Conservation (phyloP, 1,140 invertebrate genomes). For the Zaprionus africanus region DNA sequence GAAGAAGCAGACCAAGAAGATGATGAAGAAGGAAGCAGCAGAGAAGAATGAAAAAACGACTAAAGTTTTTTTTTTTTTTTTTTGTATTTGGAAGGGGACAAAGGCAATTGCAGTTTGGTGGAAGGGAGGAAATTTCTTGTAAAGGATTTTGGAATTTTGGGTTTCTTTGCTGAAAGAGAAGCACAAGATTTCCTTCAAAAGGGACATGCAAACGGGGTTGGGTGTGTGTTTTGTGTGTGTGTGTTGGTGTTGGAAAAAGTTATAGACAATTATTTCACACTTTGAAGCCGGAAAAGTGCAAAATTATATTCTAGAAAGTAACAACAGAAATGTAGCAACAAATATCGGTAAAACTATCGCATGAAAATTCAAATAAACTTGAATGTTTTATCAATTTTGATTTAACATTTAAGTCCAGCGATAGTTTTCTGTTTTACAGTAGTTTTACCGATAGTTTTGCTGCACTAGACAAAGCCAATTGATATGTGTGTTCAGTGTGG, state of each 20-base stretch:
- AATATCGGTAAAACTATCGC: constrained; percentile 7
- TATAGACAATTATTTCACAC: constrained; percentile 1
- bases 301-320: constrained; percentile 1
- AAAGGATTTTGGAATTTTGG: background rate
- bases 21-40: constrained; percentile 20
- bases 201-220: background rate
- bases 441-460: constrained; percentile 1
- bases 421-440: background rate
- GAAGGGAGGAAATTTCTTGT: background rate
- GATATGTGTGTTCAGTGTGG: constrained; percentile 9
- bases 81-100: background rate
- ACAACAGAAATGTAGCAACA: background rate
- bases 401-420: background rate
- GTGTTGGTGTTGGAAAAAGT: constrained; percentile 1
- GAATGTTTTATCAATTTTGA: background rate
- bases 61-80: constrained; percentile 4
- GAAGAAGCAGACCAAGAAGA: constrained; percentile 18
- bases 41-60: constrained; percentile 20
- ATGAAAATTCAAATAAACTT: background rate
- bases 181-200: constrained; percentile 9
- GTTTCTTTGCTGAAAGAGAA: constrained; percentile 34
- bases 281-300: constrained; percentile 27
- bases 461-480: constrained; percentile 34
- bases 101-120: constrained; percentile 31
- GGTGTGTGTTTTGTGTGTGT: constrained; percentile 3